Evolutionary conservation across 2,888 invertebrate species (phyloP), one percentile per base, ranked within the genome.

Genomic region (Cephonodes hylas): DNA sequence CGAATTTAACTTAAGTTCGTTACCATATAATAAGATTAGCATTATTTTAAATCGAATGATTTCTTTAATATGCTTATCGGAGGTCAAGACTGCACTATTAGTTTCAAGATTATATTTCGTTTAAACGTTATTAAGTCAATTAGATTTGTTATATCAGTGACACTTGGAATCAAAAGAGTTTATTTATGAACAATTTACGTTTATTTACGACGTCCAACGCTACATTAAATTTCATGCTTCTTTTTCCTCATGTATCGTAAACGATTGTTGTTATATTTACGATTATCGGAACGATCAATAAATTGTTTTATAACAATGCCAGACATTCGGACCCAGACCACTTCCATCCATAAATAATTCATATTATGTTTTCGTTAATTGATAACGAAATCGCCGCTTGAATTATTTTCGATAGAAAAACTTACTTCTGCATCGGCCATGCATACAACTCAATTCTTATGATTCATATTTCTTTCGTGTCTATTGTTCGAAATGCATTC

Each of bases 341-440:
- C 62, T 66, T 67, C 61, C 61, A 64, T 66, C 68, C 74, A 87
- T 89, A 83, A 87, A 89, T 89, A 81, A 89, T 90, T 86, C 78
- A 89, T 86, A 80, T 83, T 75, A 81, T 78, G 78, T 86, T 85
- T 86, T 88, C 86, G 85, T 85, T 88, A 86, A 88, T 87, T 86
- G 86, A 83, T 84, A 86, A 85, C 82, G 78, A 84, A 79, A 77
- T 82, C 73, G 65, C 70, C 67, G 68, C 62, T 69, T 73, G 70
- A 77, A 79, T 79, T 76, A 75, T 76, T 71, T 69, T 63, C 18
- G 15, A 38, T 63, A 75, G 75, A 80, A 80, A 83, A 79, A 76
- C 53, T 57, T 58, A 68, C 69, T 66, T 71, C 66, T 67, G 75
- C 73, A 71, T 71, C 58, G 60, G 38, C 64, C 64, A 64, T 64